Base-by-base conservation (phyloP, 64 coral and sea anemone species). In the Catalaphyllia jardinei region DNA sequence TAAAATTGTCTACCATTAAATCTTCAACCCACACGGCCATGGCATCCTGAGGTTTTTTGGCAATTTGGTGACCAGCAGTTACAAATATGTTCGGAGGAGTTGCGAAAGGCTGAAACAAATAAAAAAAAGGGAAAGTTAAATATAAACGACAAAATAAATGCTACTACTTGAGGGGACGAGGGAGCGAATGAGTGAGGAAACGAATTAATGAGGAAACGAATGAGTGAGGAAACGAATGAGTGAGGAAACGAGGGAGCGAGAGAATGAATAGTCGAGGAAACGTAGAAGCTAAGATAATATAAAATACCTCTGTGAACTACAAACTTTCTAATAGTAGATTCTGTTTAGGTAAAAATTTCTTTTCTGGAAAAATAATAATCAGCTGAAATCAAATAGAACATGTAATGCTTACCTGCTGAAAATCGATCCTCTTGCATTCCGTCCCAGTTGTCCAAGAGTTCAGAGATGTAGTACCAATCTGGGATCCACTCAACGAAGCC, bases 1-100 rank as follows among this genome's bases (percentile, higher is more conserved):
- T 91, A 77, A 94, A 94, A 1, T 76, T 85, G 39, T 29, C 85
- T 15, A 60, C 22, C 3, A 38, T 62, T 14, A 87, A 75, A 9
- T 89, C 80, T 50, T 91, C 93, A 3, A 91, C 75, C 88, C 93
- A 94, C n/a, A 83, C 49, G 30, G 52, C 74, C 7, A 85, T 51
- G 1, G 93, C 93, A 30, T 94, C 93, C 15, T 87, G 64, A n/a
- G 67, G 71, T 39, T 75, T 60, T 12, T 88, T 49, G 0, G 73
- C 16, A 17, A 46, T 24, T 20, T 71, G 79, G 89, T 94, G 93
- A 17, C 79, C 65, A 60, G 93, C 60, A 22, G 93, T 94, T 27
- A 90, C 80, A 25, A 86, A 94, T n/a, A 94, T 90, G 28, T 62
- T 80, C 30, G 93, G 93, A 67, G 31, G 27, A 28, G 19, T 24